Conservation (phyloP, 2,888 invertebrate species). For the Baronia brevicornis region DNA sequence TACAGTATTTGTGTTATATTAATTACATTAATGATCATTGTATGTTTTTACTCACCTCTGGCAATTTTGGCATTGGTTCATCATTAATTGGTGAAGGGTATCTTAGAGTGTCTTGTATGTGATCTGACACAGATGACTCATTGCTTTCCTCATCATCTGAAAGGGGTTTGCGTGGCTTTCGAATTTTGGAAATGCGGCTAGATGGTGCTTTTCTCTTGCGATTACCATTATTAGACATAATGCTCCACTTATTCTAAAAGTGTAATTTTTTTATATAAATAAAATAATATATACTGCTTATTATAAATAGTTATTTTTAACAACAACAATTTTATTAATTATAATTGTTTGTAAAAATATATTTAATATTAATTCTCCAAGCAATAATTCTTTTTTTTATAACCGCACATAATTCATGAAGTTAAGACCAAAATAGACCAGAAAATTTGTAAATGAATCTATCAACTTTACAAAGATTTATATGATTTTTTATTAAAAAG, state of each 20-base stretch:
- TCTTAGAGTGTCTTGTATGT: conserved; percentile 31
- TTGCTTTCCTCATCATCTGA: conserved; percentile 53
- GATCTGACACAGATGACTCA: conserved; percentile 37
- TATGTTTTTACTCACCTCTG: conserved; percentile 56
- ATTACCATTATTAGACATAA: conserved; percentile 32
- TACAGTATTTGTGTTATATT: not conserved
- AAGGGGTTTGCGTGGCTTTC: conserved; percentile 35
- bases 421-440: no score
- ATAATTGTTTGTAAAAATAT: no score
- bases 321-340: no score
- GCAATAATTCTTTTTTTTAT: no score
- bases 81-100: conserved; percentile 73
- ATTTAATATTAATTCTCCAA: no score
- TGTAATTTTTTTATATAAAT: not conserved
- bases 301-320: not conserved
- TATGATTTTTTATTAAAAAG: no score
- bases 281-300: not conserved
- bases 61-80: conserved; percentile 78
- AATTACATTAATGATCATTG: not conserved
- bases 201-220: conserved; percentile 30
- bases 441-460: no score
- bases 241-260: conserved; percentile 3
- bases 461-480: no score
- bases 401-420: no score
- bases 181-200: conserved; percentile 26